Percentiles rank a stretch among this genome's conserved stretches.
Evolutionary conservation across 1,140 invertebrate genomes (phyloP).

Genomic region (Drosophila subpulchrella): DNA sequence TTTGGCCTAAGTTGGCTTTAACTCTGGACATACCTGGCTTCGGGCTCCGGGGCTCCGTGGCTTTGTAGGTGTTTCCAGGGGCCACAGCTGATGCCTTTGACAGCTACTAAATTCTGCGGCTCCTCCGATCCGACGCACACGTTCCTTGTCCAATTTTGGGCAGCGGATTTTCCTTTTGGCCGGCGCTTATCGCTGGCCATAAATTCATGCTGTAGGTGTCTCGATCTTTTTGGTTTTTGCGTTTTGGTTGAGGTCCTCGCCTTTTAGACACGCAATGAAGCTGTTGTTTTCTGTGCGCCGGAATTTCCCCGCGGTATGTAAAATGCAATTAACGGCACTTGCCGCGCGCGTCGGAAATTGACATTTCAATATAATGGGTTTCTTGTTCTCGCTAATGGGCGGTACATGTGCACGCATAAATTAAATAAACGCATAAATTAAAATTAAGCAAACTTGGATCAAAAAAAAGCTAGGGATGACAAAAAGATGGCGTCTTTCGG

Average conservation of each 20-base stretch:
- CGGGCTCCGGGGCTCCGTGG: constrained; percentile 2
- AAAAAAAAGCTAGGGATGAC: background rate
- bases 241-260: constrained; percentile 68
- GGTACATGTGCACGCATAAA: constrained; percentile 4
- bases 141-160: constrained; percentile 81
- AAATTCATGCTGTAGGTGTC: constrained; percentile 69
- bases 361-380: constrained; percentile 56
- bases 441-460: background rate
- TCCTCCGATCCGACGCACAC: constrained; percentile 64
- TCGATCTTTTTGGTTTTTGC: constrained; percentile 24
- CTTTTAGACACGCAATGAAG: constrained; percentile 76
- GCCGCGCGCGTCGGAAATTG: constrained; percentile 28
- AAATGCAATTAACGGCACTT: constrained; percentile 80
- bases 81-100: constrained; percentile 80
- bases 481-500: background rate
- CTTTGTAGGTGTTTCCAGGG: constrained; percentile 70
- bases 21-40: constrained; percentile 5
- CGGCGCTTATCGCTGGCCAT: constrained; percentile 77
- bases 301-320: constrained; percentile 52
- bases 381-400: constrained; percentile 21
- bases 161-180: constrained; percentile 38
- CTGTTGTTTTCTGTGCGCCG: constrained; percentile 50
- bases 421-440: background rate
- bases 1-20: constrained; percentile 8
- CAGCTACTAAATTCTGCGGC: constrained; percentile 77